Conservation (phyloP, 2,113 vertebrate genomes). For the Gallinago paraguaiae region DNA sequence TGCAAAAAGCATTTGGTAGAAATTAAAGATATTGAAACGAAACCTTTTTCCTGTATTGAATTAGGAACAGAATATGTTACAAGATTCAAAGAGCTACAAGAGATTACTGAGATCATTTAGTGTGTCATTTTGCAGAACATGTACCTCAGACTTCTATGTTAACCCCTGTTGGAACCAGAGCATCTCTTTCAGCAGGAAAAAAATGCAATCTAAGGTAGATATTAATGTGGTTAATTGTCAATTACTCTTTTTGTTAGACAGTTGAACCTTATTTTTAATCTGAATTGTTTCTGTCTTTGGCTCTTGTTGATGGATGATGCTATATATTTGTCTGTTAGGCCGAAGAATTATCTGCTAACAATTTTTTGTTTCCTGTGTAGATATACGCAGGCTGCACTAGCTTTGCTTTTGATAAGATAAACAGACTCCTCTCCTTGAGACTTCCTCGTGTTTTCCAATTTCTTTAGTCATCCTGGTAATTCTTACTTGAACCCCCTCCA, state of each 20-base stretch:
- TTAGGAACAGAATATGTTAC: not conserved
- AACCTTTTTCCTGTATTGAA: not conserved
- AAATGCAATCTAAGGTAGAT: not conserved
- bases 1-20: conserved; percentile 12
- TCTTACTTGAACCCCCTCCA: not conserved
- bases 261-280: not conserved
- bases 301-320: not conserved
- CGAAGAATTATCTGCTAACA: not conserved
- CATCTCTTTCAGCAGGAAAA: not conserved
- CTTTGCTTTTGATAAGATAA: conserved; percentile 10
- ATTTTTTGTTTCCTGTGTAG: not conserved
- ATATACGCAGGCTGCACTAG: not conserved
- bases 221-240: not conserved
- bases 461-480: not conserved
- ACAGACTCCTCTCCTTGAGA: not conserved
- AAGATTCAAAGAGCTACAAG: not conserved
- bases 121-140: not conserved
- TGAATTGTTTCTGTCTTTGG: not conserved
- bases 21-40: not conserved
- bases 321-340: not conserved
- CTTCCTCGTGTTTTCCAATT: not conserved
- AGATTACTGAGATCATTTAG: not conserved
- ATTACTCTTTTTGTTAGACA: not conserved
- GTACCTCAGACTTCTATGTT: not conserved
- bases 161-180: not conserved